Base-by-base conservation (phyloP, 2,888 invertebrate genomes). In the Acanthacorydalis orientalis region DNA sequence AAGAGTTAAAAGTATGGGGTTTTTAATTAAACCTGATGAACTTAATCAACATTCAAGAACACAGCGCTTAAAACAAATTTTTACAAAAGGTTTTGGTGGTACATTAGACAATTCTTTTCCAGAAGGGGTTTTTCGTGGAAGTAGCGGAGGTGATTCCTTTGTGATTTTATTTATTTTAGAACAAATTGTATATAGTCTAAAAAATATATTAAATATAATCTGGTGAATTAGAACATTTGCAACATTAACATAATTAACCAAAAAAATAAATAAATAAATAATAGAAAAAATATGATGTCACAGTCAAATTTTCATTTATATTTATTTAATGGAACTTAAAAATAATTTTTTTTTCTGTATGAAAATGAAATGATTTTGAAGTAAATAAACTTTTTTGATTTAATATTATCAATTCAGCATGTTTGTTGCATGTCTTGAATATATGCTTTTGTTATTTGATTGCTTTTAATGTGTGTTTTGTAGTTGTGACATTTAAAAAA, bases 401-500 rank as follows among this genome's bases (percentile, higher is more conserved):
- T 53, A 55, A 57, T 58, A 58, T 61, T 58, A 64, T n/a, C n/a
- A 65, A 65, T 64, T 23, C 2, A 65, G 65, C 64, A 60, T 49
- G 56, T 57, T 60, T 53, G 45, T 46, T 51, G 48, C 48, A 41
- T 51, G 51, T 37, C 7, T 37, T 37, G n/a, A 37, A 37, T 7
- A 37, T 37, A 10, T 37, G 37, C 37, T 37, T 51, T 46, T 52
- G 44, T 43, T 52, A 51, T 49, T 41, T 40, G 41, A 52, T 54
- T 50, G 23, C 23, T 23, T 23, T 23, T 55, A 46, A 51, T 51
- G 56, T 51, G 63, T 67, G 64, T 59, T 66, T 69, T 72, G 57
- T 74, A 83, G 82, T 85, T 73, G 85, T 87, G 68, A 85, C 87
- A 59, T 88, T 85, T 78, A 87, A 85, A 78, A 83, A 83, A 65